phyloP scores from a whole-genome alignment of 2,113 vertebrate species.

The Gasterosteus nipponicus region DNA sequence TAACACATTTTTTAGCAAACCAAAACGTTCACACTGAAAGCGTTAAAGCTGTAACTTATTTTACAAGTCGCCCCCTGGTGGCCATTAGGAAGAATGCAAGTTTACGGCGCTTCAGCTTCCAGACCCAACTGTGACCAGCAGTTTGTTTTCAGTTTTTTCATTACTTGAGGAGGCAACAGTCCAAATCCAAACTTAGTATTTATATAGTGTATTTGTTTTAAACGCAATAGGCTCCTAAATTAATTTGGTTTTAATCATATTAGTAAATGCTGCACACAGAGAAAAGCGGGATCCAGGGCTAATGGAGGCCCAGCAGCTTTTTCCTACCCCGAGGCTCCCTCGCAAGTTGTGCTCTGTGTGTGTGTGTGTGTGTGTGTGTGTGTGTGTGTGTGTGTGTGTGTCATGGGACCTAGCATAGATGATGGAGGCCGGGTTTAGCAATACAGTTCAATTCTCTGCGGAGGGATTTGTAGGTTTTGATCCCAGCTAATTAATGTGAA shows the following conservation, averaged over 20 bases:
- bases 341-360: slow-evolving; percentile 4
- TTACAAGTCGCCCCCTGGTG: no score
- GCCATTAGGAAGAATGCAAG: no score
- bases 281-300: no score
- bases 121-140: no score
- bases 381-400: slow-evolving; percentile 16
- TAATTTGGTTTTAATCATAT: neutral
- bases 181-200: neutral
- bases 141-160: neutral
- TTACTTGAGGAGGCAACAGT: neutral
- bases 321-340: neutral
- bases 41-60: neutral
- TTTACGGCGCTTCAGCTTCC: no score
- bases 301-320: neutral
- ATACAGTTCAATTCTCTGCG: slow-evolving; percentile 55
- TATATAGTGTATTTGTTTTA: neutral
- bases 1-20: neutral
- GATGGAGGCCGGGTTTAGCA: slow-evolving; percentile 58
- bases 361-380: slow-evolving; percentile 21
- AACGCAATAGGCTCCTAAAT: neutral
- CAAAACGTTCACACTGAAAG: neutral
- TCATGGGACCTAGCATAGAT: slow-evolving; percentile 46
- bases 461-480: slow-evolving; percentile 73
- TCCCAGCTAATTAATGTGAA: slow-evolving; percentile 76
- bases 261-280: neutral